Percentiles rank a stretch among this genome's conserved stretches.
These are phyloP conservation scores for Calidris pugnax DNA, from an alignment of 2,113 vertebrate species.

Conservation along the genomic window DNA sequence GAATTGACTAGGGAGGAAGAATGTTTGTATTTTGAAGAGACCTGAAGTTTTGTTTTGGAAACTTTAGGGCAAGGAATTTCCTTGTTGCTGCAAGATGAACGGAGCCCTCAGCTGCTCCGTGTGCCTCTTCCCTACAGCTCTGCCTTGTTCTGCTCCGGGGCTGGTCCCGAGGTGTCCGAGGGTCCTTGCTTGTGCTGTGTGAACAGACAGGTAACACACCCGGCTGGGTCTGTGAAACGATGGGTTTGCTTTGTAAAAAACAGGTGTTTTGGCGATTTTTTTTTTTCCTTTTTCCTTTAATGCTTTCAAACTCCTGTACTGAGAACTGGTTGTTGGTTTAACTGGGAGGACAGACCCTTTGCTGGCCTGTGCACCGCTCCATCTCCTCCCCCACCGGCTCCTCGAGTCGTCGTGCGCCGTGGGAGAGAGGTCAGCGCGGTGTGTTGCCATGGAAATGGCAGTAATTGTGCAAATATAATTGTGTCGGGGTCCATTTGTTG, in stretches of 20 bases:
- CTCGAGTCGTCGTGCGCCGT: neutral
- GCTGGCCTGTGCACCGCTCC: neutral
- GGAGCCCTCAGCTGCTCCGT: neutral
- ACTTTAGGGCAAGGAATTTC: neutral
- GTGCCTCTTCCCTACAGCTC: neutral
- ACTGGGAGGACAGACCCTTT: neutral
- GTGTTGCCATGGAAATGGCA: conserved; percentile 52
- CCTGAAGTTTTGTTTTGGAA: conserved; percentile 9
- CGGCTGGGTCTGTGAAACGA: neutral
- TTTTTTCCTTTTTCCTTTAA: neutral
- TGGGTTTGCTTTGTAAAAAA: neutral
- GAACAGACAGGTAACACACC: neutral
- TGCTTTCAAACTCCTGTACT: neutral
- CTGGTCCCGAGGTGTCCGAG: neutral
- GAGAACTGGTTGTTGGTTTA: neutral
- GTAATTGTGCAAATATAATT: conserved; percentile 57
- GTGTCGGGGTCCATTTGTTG: conserved; percentile 32
- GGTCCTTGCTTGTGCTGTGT: neutral
- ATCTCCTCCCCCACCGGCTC: neutral
- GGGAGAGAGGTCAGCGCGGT: neutral
- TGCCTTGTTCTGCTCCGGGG: neutral
- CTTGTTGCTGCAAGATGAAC: neutral
- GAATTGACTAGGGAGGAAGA: neutral
- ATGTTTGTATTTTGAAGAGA: neutral
- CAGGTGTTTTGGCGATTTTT: neutral